Evolutionary conservation across 2,888 invertebrate species (phyloP).

Genomic region (Xanthorhoe designata): DNA sequence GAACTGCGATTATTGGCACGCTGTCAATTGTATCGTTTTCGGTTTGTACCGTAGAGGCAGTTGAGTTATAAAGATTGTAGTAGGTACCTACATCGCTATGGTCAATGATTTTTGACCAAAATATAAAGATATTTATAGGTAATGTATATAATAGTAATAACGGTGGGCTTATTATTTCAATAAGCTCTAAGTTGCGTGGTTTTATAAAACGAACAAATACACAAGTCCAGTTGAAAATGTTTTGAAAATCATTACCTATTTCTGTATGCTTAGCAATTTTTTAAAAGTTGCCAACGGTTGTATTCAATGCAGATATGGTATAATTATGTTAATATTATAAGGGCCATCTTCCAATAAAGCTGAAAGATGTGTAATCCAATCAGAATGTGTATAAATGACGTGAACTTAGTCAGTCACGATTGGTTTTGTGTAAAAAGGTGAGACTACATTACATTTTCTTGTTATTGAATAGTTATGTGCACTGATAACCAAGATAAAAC

Average conservation of each 20-base stretch:
- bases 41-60: background rate
- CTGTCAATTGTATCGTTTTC: too few species aligned
- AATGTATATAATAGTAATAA: background rate
- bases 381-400: background rate
- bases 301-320: slow-evolving; percentile 14
- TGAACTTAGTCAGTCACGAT: background rate
- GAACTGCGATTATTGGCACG: too few species aligned
- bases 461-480: background rate
- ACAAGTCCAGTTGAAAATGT: slow-evolving; percentile 7
- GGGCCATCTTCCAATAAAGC: background rate
- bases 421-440: slow-evolving; percentile 6
- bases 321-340: slow-evolving; percentile 18
- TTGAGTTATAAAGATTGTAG: slow-evolving; percentile 2
- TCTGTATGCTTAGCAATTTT: slow-evolving; percentile 10
- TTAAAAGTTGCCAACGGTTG: slow-evolving; percentile 3
- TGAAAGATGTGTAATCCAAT: background rate
- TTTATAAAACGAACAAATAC: slow-evolving; percentile 2
- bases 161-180: background rate
- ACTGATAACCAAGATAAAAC: too few species aligned
- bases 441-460: slow-evolving; percentile 3
- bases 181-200: background rate
- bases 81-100: background rate
- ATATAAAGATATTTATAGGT: background rate
- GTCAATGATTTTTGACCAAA: slow-evolving; percentile 4
- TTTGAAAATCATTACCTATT: slow-evolving; percentile 10